Percentiles rank a stretch among this genome's conserved stretches.
These are phyloP conservation scores for Drosophila niveifrons DNA, from an alignment of 2,888 invertebrate genomes.

Conservation along the genomic window DNA sequence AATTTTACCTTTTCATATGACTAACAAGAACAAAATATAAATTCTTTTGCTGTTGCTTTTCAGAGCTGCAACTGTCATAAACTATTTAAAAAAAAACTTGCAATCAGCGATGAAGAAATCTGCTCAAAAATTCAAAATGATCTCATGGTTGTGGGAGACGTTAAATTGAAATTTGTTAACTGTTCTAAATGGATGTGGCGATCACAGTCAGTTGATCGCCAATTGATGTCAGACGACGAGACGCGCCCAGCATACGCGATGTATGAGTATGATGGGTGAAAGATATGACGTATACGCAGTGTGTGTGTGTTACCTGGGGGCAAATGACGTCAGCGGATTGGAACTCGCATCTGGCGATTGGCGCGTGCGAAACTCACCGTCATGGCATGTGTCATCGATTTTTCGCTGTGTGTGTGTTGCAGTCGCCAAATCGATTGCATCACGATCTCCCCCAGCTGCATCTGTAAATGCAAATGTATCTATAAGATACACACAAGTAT, in stretches of 20 bases:
- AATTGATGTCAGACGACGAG: constrained; percentile 41
- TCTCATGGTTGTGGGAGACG: constrained; percentile 11
- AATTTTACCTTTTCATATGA: no score
- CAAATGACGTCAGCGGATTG: constrained; percentile 62
- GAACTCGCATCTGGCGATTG: constrained; percentile 42
- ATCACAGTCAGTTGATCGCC: no score
- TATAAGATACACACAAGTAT: constrained; percentile 5
- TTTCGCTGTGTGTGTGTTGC: constrained; percentile 15
- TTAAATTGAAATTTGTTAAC: neutral
- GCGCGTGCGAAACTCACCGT: constrained; percentile 43
- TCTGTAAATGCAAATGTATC: constrained; percentile 17
- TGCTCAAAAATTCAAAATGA: constrained; percentile 14
- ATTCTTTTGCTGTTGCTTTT: neutral
- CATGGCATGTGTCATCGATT: constrained; percentile 70
- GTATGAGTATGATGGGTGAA: no score
- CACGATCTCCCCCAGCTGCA: constrained; percentile 54
- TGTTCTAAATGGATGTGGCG: constrained; percentile 1
- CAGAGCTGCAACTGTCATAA: neutral
- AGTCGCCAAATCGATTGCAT: constrained; percentile 62
- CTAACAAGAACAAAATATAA: no score
- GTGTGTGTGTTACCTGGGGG: constrained; percentile 30
- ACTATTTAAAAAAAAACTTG: neutral
- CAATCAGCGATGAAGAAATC: constrained; percentile 15
- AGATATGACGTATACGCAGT: constrained; percentile 56
- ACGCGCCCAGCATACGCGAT: constrained; percentile 2